Evolutionary conservation across 2,888 invertebrate species (phyloP).

Genomic region (Pycnomerus fuliginosus): DNA sequence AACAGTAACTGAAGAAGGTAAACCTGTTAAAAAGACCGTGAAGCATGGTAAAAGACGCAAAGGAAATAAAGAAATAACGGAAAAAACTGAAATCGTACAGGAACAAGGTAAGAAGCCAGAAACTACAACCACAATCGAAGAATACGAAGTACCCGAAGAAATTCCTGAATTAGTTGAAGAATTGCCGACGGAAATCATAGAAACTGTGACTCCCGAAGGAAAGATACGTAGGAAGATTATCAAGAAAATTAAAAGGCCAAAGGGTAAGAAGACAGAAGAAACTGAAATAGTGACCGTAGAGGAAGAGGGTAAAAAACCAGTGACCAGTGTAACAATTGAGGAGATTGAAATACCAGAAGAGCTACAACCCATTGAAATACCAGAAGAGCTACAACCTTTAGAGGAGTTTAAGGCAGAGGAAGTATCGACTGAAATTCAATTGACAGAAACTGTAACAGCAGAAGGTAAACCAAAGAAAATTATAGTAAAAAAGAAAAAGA

Average conservation of each 20-base stretch:
- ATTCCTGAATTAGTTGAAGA: slow-evolving; percentile 47
- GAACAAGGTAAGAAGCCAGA: slow-evolving; percentile 54
- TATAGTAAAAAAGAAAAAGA: slow-evolving; percentile 24
- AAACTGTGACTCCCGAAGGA: slow-evolving; percentile 35
- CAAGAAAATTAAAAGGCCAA: slow-evolving; percentile 48
- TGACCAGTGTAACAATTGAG: slow-evolving; percentile 42
- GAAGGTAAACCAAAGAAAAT: slow-evolving; percentile 40
- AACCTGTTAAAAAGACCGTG: slow-evolving; percentile 43
- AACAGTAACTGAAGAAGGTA: slow-evolving; percentile 48
- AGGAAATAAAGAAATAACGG: slow-evolving; percentile 44
- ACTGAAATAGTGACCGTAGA: slow-evolving; percentile 53
- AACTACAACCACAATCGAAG: slow-evolving; percentile 47
- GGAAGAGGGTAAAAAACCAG: slow-evolving; percentile 51
- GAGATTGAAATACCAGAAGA: slow-evolving; percentile 25
- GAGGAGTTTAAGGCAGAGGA: too few species aligned
- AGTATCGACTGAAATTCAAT: slow-evolving; percentile 36
- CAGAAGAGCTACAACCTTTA: slow-evolving; percentile 2
- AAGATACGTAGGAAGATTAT: slow-evolving; percentile 40
- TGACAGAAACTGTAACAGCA: slow-evolving; percentile 25
- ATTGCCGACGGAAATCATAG: slow-evolving; percentile 47
- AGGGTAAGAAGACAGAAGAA: slow-evolving; percentile 50
- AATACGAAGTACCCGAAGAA: slow-evolving; percentile 26
- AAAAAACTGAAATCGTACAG: slow-evolving; percentile 54
- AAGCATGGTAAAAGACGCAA: slow-evolving; percentile 42
- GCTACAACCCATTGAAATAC: slow-evolving; percentile 7